Percentiles rank a stretch among this genome's conserved stretches.
These are phyloP conservation scores for Prunella fulvescens DNA, from an alignment of 2,113 vertebrate genomes.

Conservation along the genomic window DNA sequence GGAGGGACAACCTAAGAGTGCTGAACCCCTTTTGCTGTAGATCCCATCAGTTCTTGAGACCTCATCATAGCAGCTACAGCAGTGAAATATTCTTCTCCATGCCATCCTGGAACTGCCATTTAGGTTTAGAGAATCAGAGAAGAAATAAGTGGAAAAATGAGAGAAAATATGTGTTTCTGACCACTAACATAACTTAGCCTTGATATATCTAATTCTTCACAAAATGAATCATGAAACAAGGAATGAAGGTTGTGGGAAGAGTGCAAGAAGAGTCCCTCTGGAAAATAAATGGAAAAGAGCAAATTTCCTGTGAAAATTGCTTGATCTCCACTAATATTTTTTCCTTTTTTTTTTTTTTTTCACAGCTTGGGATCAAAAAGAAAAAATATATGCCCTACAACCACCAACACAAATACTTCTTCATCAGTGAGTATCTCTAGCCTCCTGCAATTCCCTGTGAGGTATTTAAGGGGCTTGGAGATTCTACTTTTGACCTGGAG, in stretches of 20 bases:
- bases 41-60: not conserved
- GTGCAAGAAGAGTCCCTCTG: not conserved
- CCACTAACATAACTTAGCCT: not conserved
- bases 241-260: not conserved
- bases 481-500: not conserved
- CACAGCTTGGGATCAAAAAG: conserved; percentile 80
- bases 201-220: not conserved
- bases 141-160: not conserved
- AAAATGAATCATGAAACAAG: not conserved
- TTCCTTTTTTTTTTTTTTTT: not conserved
- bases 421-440: conserved; percentile 74
- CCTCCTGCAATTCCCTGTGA: not conserved
- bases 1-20: not conserved
- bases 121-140: not conserved
- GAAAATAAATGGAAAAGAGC: not conserved
- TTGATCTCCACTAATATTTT: not conserved
- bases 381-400: conserved; percentile 84
- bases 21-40: not conserved
- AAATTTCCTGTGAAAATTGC: not conserved
- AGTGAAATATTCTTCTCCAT: not conserved
- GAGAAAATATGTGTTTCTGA: not conserved
- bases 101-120: not conserved
- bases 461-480: not conserved
- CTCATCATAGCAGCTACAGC: not conserved
- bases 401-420: conserved; percentile 83